A percentile compares a stretch with the other conserved stretches of the same genome.
Evolutionary conservation across 1,140 invertebrate species (phyloP).

Genomic region (Brachionus sp.): DNA sequence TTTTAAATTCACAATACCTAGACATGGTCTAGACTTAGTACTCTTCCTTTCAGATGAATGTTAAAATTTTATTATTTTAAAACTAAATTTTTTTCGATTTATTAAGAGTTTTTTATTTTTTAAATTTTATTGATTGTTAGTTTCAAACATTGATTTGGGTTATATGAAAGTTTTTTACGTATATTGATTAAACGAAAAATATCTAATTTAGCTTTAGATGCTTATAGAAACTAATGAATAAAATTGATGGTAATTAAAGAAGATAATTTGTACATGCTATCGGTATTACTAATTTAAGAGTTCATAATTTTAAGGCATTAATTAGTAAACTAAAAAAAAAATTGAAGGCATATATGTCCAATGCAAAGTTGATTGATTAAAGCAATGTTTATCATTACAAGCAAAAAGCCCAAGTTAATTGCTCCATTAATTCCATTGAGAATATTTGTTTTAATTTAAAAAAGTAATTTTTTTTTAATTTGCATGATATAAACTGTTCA

Average conservation of each 20-base stretch:
- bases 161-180: no score
- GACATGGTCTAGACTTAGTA: no score
- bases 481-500: neutral
- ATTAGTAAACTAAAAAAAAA: neutral
- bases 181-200: no score
- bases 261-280: neutral
- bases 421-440: neutral
- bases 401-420: neutral
- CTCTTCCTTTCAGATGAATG: no score
- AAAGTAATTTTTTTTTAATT: neutral
- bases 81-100: no score
- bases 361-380: slow-evolving; percentile 5
- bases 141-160: no score
- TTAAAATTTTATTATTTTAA: no score
- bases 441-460: neutral
- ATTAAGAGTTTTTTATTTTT: no score
- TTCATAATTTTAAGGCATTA: neutral
- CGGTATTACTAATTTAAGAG: neutral
- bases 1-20: no score
- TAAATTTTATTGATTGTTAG: no score
- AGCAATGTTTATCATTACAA: neutral
- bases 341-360: neutral
- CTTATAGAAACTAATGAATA: no score
- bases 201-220: no score
- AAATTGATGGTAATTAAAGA: neutral